Percentiles rank a stretch among this genome's conserved stretches.
phyloP scores from a whole-genome alignment of 2,888 invertebrate species.

The Megamerina dolium region DNA sequence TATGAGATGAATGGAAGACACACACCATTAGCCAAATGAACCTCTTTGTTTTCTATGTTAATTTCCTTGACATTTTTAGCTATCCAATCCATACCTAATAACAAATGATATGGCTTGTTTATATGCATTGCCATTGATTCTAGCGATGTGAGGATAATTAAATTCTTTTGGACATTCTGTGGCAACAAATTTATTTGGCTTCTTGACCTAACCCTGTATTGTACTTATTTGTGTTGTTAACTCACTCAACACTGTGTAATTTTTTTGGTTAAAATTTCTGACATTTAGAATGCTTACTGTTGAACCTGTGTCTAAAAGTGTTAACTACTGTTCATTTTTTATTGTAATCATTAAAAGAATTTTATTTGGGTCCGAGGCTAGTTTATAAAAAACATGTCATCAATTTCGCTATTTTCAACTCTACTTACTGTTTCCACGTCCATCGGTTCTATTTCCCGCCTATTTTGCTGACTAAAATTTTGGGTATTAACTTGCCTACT shows the following conservation, averaged over 20 bases:
- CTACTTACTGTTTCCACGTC: conserved; percentile 10
- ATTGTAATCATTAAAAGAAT: conserved; percentile 10
- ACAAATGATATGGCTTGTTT: conserved; percentile 12
- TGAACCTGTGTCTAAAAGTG: conserved; percentile 13
- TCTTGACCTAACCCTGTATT: too few relatives aligned
- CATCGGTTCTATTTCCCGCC: conserved; percentile 6
- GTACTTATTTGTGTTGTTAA: too few relatives aligned
- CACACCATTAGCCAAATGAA: conserved; percentile 1
- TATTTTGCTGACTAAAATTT: conserved; percentile 1
- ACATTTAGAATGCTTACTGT: conserved; percentile 14
- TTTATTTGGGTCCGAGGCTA: conserved; percentile 10
- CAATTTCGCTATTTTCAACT: conserved; percentile 4
- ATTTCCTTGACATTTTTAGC: conserved; percentile 12
- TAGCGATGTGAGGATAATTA: conserved; percentile 11
- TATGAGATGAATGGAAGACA: conserved; percentile 9
- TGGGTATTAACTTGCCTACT: not conserved
- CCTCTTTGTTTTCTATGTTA: conserved; percentile 7
- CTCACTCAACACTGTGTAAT: not conserved
- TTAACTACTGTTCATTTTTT: conserved; percentile 4
- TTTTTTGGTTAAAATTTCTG: conserved; percentile 2
- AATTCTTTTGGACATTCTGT: conserved; percentile 11
- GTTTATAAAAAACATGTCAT: conserved; percentile 13
- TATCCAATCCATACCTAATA: conserved; percentile 15
- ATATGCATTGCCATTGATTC: conserved; percentile 13
- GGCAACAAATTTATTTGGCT: conserved; percentile 12